These are phyloP conservation scores for Popillia japonica DNA, from an alignment of 1,140 invertebrate genomes.

Conservation along the genomic window DNA sequence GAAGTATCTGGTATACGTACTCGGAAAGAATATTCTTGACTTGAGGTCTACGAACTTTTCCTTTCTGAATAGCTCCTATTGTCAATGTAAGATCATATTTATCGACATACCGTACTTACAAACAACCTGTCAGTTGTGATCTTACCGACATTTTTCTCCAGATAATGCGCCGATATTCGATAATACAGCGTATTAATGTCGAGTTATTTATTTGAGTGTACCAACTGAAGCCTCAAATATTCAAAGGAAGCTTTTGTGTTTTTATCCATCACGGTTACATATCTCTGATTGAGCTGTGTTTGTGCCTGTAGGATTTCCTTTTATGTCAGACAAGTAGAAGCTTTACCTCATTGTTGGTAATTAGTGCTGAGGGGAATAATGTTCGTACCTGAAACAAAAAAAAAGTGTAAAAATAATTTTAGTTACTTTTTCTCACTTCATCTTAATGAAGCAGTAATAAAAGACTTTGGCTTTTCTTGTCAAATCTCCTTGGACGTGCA, in stretches of 20 bases:
- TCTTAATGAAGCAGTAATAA: no score
- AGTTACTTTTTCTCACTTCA: no score
- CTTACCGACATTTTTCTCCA: neutral
- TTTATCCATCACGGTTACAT: neutral
- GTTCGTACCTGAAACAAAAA: conserved; percentile 4
- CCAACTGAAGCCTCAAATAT: neutral
- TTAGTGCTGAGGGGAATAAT: neutral
- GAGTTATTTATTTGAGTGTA: neutral
- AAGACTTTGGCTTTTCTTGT: no score
- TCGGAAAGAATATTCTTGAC: conserved; percentile 5
- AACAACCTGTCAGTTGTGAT: neutral
- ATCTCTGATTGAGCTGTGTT: no score
- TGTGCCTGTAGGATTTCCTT: neutral
- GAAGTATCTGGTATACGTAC: neutral
- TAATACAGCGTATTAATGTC: neutral
- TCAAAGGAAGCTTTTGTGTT: neutral
- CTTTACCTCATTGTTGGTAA: neutral
- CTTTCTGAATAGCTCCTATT: conserved; percentile 23
- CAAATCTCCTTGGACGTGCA: no score
- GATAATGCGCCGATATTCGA: neutral
- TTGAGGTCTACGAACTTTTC: conserved; percentile 25
- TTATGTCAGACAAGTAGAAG: neutral
- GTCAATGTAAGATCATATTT: conserved; percentile 21
- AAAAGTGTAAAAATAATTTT: neutral
- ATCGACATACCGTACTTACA: neutral